A percentile compares a stretch with the other conserved stretches of the same genome.
Evolutionary conservation across 2,797 vertebrate species (phyloP).

Genomic region (Okamejei kenojei): DNA sequence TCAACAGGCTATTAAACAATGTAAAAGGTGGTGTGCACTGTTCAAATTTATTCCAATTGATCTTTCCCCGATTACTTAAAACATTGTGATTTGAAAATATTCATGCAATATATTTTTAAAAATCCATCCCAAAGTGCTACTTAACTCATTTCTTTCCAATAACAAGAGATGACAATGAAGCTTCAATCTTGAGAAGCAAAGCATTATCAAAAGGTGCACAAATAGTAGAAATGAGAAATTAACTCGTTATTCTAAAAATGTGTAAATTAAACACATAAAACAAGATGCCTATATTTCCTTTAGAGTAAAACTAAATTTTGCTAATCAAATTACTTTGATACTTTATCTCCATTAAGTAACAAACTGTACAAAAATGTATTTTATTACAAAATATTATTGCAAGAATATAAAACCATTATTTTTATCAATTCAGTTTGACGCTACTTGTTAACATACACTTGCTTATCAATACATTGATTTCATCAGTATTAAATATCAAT

Average conservation of each 20-base stretch:
- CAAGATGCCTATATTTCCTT: background rate
- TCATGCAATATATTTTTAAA: background rate
- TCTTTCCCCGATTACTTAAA: background rate
- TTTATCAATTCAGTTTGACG: background rate
- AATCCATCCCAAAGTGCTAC: background rate
- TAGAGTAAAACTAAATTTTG: background rate
- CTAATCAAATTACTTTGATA: background rate
- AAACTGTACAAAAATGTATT: background rate
- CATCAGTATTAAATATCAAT: background rate
- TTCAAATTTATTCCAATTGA: background rate
- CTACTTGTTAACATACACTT: background rate
- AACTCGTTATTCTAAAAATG: too few species aligned
- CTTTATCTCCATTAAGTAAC: background rate
- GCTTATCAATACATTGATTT: background rate
- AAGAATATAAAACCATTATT: background rate
- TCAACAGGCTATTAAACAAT: background rate
- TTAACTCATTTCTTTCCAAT: background rate
- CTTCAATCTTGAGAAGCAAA: too few species aligned
- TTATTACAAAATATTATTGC: conserved; percentile 35
- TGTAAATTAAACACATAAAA: background rate
- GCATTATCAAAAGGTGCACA: too few species aligned
- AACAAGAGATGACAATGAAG: background rate
- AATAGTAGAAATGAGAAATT: too few species aligned
- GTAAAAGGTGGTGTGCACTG: background rate
- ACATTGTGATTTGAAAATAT: background rate